Evolutionary conservation across 1,140 invertebrate species (phyloP).

Genomic region (Neomicropteryx cornuta): DNA sequence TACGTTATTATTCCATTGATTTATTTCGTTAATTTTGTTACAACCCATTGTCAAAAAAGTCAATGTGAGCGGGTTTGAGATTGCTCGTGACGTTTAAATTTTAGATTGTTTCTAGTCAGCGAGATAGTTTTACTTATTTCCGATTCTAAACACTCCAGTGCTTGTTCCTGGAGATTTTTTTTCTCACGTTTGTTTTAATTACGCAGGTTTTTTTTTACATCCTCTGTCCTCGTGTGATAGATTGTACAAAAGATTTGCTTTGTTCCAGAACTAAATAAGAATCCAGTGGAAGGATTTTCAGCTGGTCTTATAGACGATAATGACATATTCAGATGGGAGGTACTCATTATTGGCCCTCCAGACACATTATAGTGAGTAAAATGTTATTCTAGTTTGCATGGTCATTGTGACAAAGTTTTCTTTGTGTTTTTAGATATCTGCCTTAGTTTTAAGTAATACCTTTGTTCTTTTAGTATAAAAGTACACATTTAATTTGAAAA

Average conservation of each 20-base stretch:
- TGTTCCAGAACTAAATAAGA: constrained; percentile 92
- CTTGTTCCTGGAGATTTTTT: too few relatives aligned
- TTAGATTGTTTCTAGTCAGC: too few relatives aligned
- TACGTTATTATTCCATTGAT: too few relatives aligned
- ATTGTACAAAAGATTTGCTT: constrained; percentile 9
- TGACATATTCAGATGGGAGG: constrained; percentile 99
- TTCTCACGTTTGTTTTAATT: too few relatives aligned
- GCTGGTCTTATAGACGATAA: constrained; percentile 98
- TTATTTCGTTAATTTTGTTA: too few relatives aligned
- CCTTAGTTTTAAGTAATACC: background rate
- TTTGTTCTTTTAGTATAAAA: too few relatives aligned
- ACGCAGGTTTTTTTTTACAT: constrained; percentile 1
- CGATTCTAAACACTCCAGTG: too few relatives aligned
- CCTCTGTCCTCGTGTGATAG: constrained; percentile 13
- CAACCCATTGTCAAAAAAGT: too few relatives aligned
- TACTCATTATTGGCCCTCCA: constrained; percentile 97
- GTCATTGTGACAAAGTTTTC: background rate
- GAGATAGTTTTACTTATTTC: too few relatives aligned
- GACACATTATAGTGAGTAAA: constrained; percentile 92
- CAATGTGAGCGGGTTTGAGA: too few relatives aligned
- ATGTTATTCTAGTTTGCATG: constrained; percentile 3
- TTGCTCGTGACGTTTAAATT: too few relatives aligned
- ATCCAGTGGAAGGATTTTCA: constrained; percentile 98
- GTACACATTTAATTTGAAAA: too few relatives aligned
- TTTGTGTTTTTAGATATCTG: background rate